A percentile compares a stretch with the other conserved stretches of the same genome.
These are phyloP conservation scores for Eulithis prunata DNA, from an alignment of 2,888 invertebrate species.

Conservation along the genomic window DNA sequence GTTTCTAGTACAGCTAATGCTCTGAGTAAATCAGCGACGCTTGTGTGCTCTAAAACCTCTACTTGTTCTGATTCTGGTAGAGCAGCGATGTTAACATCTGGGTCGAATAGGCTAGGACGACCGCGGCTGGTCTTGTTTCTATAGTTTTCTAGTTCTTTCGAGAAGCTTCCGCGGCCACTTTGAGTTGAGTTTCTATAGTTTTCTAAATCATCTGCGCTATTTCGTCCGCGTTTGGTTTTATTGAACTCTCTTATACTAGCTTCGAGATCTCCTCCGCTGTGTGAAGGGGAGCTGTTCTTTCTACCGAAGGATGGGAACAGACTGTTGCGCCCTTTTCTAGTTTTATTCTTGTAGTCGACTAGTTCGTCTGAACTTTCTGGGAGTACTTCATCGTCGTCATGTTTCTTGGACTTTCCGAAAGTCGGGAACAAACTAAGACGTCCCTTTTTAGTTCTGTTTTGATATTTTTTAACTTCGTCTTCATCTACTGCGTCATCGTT, in stretches of 20 bases:
- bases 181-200: conserved; percentile 53
- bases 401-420: conserved; percentile 69
- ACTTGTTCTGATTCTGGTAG: conserved; percentile 79
- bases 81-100: conserved; percentile 69
- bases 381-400: conserved; percentile 66
- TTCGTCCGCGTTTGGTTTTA: conserved; percentile 63
- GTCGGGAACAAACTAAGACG: conserved; percentile 74
- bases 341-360: conserved; percentile 74
- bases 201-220: conserved; percentile 59
- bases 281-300: conserved; percentile 64
- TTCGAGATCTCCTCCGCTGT: conserved; percentile 66
- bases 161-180: conserved; percentile 50
- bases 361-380: conserved; percentile 78
- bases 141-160: conserved; percentile 69
- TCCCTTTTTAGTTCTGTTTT: conserved; percentile 73
- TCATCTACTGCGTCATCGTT: conserved; percentile 70
- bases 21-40: conserved; percentile 91
- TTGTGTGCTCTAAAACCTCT: conserved; percentile 90
- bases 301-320: conserved; percentile 76
- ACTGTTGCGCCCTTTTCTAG: conserved; percentile 67
- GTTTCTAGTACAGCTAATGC: conserved; percentile 88
- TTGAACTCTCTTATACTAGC: conserved; percentile 72
- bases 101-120: conserved; percentile 76
- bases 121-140: conserved; percentile 72
- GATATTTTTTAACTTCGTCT: conserved; percentile 73